Conservation (phyloP, 1,140 invertebrate genomes). For the Plutomurus gul region DNA sequence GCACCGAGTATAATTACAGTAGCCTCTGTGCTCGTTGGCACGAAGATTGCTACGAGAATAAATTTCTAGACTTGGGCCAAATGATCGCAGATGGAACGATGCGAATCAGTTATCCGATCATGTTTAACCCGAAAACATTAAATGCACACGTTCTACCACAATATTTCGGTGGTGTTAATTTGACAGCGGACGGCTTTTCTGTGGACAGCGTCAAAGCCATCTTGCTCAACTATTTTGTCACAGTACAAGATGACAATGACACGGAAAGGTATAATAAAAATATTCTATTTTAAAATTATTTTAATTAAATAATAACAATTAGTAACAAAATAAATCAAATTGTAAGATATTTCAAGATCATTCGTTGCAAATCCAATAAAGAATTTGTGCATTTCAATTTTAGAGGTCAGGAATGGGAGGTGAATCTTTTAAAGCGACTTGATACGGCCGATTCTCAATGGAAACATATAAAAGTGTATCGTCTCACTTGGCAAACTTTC, state of each 20-base stretch:
- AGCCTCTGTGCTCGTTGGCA: constrained; percentile 82
- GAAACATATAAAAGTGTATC: constrained; percentile 76
- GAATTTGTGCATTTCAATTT: neutral
- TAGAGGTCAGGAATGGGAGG: constrained; percentile 78
- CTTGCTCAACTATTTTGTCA: constrained; percentile 85
- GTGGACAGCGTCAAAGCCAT: constrained; percentile 73
- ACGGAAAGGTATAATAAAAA: too few species aligned
- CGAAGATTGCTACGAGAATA: constrained; percentile 78
- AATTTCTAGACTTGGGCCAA: constrained; percentile 78
- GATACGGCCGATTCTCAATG: constrained; percentile 75
- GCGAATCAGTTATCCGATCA: constrained; percentile 81
- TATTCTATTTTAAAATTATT: too few species aligned
- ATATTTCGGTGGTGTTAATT: constrained; percentile 78
- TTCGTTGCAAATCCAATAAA: too few species aligned
- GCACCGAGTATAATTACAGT: constrained; percentile 70
- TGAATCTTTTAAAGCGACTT: constrained; percentile 76
- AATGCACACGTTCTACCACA: constrained; percentile 81
- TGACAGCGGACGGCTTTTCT: constrained; percentile 72
- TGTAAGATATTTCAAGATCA: too few species aligned
- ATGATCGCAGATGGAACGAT: constrained; percentile 74
- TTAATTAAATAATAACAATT: too few species aligned
- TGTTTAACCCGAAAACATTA: constrained; percentile 82
- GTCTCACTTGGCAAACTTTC: constrained; percentile 81
- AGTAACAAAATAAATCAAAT: too few species aligned
- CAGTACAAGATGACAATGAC: neutral